Evolutionary conservation across 1,140 invertebrate genomes (phyloP), one percentile per base, ranked within the genome.

Genomic region (Drosophila pandora): DNA sequence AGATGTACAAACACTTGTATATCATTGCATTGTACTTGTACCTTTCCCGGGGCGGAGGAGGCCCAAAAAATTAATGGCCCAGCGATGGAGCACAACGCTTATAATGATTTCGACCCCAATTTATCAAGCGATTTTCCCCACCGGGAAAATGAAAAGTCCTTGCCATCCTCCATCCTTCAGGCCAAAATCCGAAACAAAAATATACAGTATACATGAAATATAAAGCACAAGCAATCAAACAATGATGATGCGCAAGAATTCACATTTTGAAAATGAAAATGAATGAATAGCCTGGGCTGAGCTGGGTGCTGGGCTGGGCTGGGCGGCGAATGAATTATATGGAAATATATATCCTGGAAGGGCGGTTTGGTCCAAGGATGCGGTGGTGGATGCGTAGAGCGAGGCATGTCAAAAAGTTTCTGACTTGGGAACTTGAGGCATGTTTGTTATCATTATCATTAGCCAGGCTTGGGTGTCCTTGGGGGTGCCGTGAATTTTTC

Each of bases 201-300:
- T 43, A 43, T 43, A 43, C 41, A 43, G 48, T 32, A 48, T 43
- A 30, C 30, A 30, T 39, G 61, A 47, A 43, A 70, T 87, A 87
- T 89, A 89, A 84, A 74, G 83, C 74, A 84, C 79, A 79, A 90
- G 65, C 78, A 71, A 90, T 90, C 88, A 90, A 90, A 82, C 87
- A 90, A 90, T 90, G 87, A 90, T 90, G 87, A 87, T 90, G 87
- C 79, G 88, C 87, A 83, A 83, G 79, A 90, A 87, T 88, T 83
- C 87, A 87, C 82, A 85, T 73, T 80, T 74, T 74, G 63, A 88
- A 88, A 87, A 81, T 43, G 41, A 43, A 37, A 37, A 43, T 85
- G 81, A 60, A 85, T 85, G 81, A 58, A 76, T 82, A 75, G 74
- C 49, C 75, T 2, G 39, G 39, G 39, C 10, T 39, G 37, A 12